Evolutionary conservation across 53 echinoderm and acorn worm species (phyloP), one percentile per base, ranked within the genome.

Genomic region (Patiria pectinifera): DNA sequence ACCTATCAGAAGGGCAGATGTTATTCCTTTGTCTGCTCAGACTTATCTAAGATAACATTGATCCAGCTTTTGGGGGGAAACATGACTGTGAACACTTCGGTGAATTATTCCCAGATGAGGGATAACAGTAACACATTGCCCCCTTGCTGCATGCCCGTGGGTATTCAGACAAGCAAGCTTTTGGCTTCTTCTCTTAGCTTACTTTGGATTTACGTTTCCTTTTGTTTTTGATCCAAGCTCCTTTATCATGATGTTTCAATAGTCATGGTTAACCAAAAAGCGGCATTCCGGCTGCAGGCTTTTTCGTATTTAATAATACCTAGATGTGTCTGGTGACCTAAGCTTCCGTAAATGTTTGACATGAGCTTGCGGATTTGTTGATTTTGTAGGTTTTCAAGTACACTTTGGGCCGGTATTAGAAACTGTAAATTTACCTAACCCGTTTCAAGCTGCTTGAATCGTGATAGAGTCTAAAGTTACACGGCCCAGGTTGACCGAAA

Each of bases 21-120:
- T 48, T 81, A 47, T 62, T 81, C 3, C 90, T 49, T 78, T 16
- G 23, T 71, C 59, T 35, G 48, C 15, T 61, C 21, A 12, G 15
- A 16, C 18, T 21, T 46, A 24, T 72, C 76, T 78, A 19, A 59
- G 76, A 76, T 78, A 87, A 87, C 87, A 87, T 87, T 87, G 87
- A 78, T 87, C 60, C 35, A 61, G 87, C 78, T 87, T 71, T 23
- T 69, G 21, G 13, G 86, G 8, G 53, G 53, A 53, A 75, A 86
- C 86, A 85, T 85, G 49, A 75, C 86, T 86, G 49, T 48, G 53
- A 49, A n/a, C 22, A 19, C 13, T 82, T 48, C 23, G 86, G 53
- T 15, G 48, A 79, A 79, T 79, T 79, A 79, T 45, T 79, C 46
- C 48, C 80, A 79, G 80, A 43, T 45, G 74, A 74, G 74, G 74